Percentiles rank a stretch among this genome's conserved stretches.
Conservation (phyloP, 2,888 invertebrate species). For the Eudemis profundana region DNA sequence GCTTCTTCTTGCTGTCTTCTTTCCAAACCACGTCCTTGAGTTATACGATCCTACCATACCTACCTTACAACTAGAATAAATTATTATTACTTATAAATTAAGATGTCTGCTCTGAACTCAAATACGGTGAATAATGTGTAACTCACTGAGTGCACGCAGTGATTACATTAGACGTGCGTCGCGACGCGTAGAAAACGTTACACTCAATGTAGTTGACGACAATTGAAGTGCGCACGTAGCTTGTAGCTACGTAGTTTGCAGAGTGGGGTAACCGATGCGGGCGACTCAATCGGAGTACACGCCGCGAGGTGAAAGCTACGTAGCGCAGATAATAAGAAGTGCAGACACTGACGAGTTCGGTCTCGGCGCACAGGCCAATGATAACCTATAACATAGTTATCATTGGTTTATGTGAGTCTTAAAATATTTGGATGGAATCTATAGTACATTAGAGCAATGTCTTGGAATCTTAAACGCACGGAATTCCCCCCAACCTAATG, state of each 20-base stretch:
- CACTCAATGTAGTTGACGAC: conserved; percentile 78
- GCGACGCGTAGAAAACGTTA: conserved; percentile 78
- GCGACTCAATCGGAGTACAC: conserved; percentile 79
- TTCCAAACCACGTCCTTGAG: background rate
- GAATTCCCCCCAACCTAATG: conserved; percentile 25
- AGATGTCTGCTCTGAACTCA: conserved; percentile 68
- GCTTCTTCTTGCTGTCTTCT: background rate
- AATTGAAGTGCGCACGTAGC: conserved; percentile 81
- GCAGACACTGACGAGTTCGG: conserved; percentile 83
- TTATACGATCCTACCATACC: conserved; percentile 11
- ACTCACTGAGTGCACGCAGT: conserved; percentile 85
- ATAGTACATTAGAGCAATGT: conserved; percentile 46
- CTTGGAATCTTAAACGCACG: conserved; percentile 25
- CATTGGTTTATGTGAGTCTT: conserved; percentile 82
- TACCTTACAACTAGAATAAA: conserved; percentile 36
- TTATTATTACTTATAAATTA: conserved; percentile 22
- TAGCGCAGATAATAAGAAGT: conserved; percentile 85
- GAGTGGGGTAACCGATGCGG: conserved; percentile 81
- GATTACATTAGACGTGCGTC: conserved; percentile 80
- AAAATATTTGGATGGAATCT: conserved; percentile 74
- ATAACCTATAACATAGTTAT: conserved; percentile 86
- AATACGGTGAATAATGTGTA: conserved; percentile 80
- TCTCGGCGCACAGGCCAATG: conserved; percentile 86
- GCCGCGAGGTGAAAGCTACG: conserved; percentile 83
- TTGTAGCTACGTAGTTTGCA: conserved; percentile 81